These are phyloP conservation scores for Diploptera punctata DNA, from an alignment of 2,888 invertebrate genomes.

Conservation along the genomic window DNA sequence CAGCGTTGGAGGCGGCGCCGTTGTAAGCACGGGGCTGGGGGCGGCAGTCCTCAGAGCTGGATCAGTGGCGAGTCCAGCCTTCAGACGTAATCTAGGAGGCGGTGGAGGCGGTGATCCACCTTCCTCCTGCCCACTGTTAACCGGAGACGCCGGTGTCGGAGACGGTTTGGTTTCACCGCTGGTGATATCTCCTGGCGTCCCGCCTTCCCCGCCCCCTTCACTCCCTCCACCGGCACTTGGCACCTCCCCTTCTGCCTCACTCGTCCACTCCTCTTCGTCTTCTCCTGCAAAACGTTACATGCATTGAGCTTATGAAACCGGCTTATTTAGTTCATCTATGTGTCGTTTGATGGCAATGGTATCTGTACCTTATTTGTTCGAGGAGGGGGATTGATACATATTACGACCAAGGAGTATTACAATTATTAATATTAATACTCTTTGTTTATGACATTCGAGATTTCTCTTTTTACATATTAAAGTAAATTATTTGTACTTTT, in stretches of 20 bases:
- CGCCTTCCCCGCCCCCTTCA: not conserved
- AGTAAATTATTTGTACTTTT: too few species aligned
- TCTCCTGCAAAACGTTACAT: slow-evolving; percentile 50
- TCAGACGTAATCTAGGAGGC: slow-evolving; percentile 74
- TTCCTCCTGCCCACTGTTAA: slow-evolving; percentile 24
- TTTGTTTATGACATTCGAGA: too few species aligned
- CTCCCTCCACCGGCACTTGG: not conserved
- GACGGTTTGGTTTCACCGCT: slow-evolving; percentile 7
- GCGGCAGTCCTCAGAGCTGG: slow-evolving; percentile 69
- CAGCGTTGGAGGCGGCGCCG: not conserved
- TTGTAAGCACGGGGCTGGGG: slow-evolving; percentile 51
- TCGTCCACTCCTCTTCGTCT: slow-evolving; percentile 57
- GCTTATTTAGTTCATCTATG: too few species aligned
- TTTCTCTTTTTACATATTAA: too few species aligned
- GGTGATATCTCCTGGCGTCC: not conserved
- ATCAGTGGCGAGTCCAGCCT: slow-evolving; percentile 81
- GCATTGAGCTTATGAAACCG: not conserved
- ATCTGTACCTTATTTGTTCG: too few species aligned
- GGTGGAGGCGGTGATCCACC: slow-evolving; percentile 28
- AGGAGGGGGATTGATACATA: too few species aligned
- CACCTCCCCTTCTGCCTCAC: slow-evolving; percentile 50
- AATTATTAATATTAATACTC: too few species aligned
- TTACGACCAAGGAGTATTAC: too few species aligned
- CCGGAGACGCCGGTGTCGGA: slow-evolving; percentile 39
- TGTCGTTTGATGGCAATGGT: too few species aligned